Conservation (phyloP, 2,888 invertebrate genomes). For the Amblyjoppa proteus region DNA sequence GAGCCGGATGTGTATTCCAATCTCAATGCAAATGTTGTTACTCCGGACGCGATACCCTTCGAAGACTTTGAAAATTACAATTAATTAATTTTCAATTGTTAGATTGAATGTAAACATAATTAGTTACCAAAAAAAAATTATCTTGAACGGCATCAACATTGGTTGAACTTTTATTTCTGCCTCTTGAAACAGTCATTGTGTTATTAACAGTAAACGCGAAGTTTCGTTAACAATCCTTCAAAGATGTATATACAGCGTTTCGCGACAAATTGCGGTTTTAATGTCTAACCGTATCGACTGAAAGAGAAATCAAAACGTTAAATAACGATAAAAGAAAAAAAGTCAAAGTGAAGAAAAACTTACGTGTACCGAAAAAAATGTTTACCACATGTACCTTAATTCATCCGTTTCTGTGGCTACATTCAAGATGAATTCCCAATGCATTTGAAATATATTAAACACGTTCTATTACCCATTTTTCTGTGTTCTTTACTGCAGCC, state of each 20-base stretch:
- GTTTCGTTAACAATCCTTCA: slow-evolving; percentile 18
- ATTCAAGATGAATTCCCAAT: too few species aligned
- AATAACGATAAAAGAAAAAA: background rate
- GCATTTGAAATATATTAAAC: too few species aligned
- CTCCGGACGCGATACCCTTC: too few species aligned
- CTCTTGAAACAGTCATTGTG: background rate
- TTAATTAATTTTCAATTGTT: background rate
- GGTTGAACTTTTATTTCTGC: slow-evolving; percentile 22
- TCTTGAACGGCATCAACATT: background rate
- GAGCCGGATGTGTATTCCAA: background rate
- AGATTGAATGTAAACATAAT: background rate
- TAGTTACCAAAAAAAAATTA: background rate
- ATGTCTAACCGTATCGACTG: background rate
- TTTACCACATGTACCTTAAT: too few species aligned
- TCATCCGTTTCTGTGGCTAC: too few species aligned
- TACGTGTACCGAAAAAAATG: too few species aligned
- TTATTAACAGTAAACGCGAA: slow-evolving; percentile 22
- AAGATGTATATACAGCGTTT: slow-evolving; percentile 38
- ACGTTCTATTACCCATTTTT: too few species aligned
- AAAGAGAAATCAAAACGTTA: background rate
- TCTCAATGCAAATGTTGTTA: background rate
- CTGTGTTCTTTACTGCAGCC: too few species aligned
- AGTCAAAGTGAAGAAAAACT: background rate
- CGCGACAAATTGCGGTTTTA: background rate
- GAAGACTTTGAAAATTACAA: background rate